These are phyloP conservation scores for Danio rerio DNA, from an alignment of 2,113 vertebrate species.

Conservation along the genomic window DNA sequence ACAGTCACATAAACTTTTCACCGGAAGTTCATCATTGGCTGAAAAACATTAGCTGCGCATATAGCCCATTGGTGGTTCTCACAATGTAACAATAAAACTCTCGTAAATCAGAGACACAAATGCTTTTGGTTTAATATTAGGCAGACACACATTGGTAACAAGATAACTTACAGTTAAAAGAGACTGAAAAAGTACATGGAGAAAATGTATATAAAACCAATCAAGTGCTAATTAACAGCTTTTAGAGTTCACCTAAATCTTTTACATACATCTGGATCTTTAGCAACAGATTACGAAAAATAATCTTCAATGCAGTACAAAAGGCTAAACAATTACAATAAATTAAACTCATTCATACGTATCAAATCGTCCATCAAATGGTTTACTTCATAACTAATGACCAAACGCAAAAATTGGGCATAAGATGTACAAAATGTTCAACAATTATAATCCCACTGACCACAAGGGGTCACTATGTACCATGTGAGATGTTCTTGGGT, in stretches of 20 bases:
- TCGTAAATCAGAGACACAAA: neutral
- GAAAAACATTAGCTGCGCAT: no score
- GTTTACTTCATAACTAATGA: neutral
- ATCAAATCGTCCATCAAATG: conserved; percentile 28
- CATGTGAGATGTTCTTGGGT: neutral
- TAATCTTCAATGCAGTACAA: conserved; percentile 60
- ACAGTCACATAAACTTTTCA: no score
- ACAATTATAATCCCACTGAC: neutral
- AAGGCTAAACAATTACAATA: conserved; percentile 69
- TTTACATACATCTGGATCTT: neutral
- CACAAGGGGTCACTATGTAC: conserved; percentile 47
- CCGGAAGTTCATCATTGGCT: no score
- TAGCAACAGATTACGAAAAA: conserved; percentile 44
- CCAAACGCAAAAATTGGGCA: neutral
- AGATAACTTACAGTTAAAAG: neutral
- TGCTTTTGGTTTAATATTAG: conserved; percentile 49
- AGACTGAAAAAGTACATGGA: neutral
- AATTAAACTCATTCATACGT: conserved; percentile 67
- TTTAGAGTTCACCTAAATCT: neutral
- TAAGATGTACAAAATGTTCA: neutral
- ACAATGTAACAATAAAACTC: neutral
- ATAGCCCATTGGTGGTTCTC: neutral
- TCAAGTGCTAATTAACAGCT: neutral
- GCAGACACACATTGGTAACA: conserved; percentile 23
- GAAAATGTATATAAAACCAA: neutral